These are phyloP conservation scores for Oenanthe melanoleuca DNA, from an alignment of 2,113 vertebrate species.

Conservation along the genomic window DNA sequence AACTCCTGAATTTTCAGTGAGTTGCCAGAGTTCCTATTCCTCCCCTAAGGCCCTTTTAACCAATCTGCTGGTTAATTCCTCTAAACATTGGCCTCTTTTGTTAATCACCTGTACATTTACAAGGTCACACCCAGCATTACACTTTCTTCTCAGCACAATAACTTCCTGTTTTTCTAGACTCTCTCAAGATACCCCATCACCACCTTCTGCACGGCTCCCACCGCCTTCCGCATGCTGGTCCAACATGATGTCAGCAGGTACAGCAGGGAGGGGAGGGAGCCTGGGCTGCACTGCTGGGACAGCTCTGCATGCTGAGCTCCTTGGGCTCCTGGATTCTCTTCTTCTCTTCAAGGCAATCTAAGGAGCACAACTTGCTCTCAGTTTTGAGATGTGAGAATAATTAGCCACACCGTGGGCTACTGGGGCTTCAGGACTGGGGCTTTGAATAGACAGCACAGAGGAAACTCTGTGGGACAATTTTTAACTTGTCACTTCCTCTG, in stretches of 20 bases:
- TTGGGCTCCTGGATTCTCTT: not conserved
- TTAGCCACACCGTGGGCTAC: too few species aligned
- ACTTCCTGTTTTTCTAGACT: conserved; percentile 56
- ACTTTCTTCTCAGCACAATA: not conserved
- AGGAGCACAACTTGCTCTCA: not conserved
- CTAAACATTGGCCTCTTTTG: accelerated
- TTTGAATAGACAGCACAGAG: too few species aligned
- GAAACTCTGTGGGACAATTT: too few species aligned
- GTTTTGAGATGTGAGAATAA: too few species aligned
- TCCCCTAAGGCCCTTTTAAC: not conserved
- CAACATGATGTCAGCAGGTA: conserved; percentile 79
- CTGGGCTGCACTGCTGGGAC: not conserved
- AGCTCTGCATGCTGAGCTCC: not conserved
- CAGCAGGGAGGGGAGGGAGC: not conserved
- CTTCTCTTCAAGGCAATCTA: not conserved
- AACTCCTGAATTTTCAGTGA: not conserved
- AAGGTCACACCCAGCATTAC: not conserved
- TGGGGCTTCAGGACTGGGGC: too few species aligned
- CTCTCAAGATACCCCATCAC: conserved; percentile 80
- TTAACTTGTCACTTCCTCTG: not conserved
- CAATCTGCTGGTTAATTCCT: not conserved
- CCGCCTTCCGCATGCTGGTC: conserved; percentile 79
- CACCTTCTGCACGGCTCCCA: conserved; percentile 80
- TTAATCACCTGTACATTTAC: not conserved
- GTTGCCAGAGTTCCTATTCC: not conserved